Evolutionary conservation across 2,888 invertebrate species (phyloP).

Genomic region (Sinodicranocentrus sp.): DNA sequence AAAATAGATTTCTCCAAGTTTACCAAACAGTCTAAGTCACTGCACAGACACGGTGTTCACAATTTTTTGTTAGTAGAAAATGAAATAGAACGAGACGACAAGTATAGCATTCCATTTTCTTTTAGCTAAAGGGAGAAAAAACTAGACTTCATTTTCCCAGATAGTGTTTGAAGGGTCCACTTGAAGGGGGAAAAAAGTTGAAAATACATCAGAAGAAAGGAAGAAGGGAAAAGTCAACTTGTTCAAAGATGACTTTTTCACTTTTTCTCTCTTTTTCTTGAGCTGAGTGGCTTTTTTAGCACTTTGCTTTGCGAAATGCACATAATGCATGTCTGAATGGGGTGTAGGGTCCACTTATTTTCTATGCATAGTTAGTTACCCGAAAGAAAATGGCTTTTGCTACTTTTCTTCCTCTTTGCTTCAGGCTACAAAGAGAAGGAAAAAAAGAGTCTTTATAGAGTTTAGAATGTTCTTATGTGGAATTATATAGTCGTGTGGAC

Average conservation of each 20-base stretch:
- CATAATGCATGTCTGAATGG: neutral
- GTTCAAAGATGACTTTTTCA: neutral
- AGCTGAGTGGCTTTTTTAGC: neutral
- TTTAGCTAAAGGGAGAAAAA: neutral
- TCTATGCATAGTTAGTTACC: conserved; percentile 18
- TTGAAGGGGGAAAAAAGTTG: conserved; percentile 17
- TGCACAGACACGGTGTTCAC: no score
- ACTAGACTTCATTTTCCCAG: conserved; percentile 6
- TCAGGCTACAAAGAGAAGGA: neutral
- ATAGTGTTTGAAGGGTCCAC: conserved; percentile 22
- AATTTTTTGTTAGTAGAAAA: neutral
- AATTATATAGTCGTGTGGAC: no score
- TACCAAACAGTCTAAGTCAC: neutral
- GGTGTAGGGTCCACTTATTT: conserved; percentile 10
- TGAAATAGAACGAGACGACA: conserved; percentile 20
- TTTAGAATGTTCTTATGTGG: no score
- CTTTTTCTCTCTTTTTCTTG: neutral
- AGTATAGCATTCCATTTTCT: neutral
- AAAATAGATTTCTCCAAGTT: neutral
- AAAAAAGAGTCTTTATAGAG: no score
- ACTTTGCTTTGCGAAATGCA: neutral
- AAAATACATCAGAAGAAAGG: neutral
- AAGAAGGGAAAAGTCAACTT: conserved; percentile 14
- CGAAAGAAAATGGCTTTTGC: conserved; percentile 8
- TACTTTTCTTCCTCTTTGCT: neutral